Base-by-base conservation (phyloP, 2,888 invertebrate genomes). In the Venustoraphidia nigricollis region DNA sequence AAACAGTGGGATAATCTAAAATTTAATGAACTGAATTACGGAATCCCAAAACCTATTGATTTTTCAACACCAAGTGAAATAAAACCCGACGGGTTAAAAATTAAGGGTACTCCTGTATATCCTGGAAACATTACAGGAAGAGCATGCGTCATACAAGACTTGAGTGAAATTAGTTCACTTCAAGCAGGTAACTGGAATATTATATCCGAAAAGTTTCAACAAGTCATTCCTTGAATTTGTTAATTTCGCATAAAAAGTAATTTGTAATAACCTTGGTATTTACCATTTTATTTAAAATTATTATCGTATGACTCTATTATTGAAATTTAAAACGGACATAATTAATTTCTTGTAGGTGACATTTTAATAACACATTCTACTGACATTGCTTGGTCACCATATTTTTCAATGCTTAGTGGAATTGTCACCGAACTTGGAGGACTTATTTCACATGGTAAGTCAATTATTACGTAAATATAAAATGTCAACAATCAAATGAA, bases 311-410 rank as follows among this genome's bases (percentile, higher is more conserved):
- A 17, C 4, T 17, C 4, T 35, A 34, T 37, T 37, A 9, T 43
- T 9, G 44, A 13, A 45, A 38, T 34, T 44, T 56, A 55, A n/a
- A 58, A 72, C 71, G 68, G 71, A 38, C 62, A 65, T 9, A 60
- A 27, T 27, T 6, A 69, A 49, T 63, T 78, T 43, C 65, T 71
- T 57, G 62, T 67, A 53, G 84, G 84, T 1, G 89, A 90, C 59
- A 73, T 90, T 52, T 67, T 90, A 53, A 78, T 90, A 54, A 85
- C 88, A 0, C 73, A 73, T 55, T 76, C 77, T 40, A 88, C 88
- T 0, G 89, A 90, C 60, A 81, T 89, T 53, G 87, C 84, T 2
- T 90, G 89, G 89, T 81, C 83, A 2, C 87, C 88, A 0, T 88
- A 87, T 66, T 90, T 89, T 63, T 85, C 87, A 1, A 72, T 88